phyloP scores from a whole-genome alignment of 2,797 vertebrate species.

The Potorous gilbertii region DNA sequence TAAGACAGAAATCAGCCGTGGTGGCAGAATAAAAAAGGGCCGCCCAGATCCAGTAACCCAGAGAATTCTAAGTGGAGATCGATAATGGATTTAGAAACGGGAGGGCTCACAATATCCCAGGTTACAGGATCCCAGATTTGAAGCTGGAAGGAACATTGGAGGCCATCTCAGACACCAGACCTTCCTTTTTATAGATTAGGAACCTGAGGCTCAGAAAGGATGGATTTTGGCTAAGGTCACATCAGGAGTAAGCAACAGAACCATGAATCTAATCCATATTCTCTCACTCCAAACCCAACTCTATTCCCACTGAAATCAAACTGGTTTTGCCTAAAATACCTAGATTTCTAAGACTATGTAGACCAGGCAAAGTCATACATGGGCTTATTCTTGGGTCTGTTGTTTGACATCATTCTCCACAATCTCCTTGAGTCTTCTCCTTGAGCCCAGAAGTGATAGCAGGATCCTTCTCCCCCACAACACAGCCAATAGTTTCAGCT shows the following conservation, averaged over 20 bases:
- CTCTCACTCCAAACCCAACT: neutral
- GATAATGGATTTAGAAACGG: neutral
- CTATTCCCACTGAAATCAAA: neutral
- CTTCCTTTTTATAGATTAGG: neutral
- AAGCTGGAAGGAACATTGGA: neutral
- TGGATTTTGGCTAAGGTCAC: neutral
- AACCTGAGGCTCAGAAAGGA: neutral
- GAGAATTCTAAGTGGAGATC: neutral
- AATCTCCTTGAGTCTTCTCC: neutral
- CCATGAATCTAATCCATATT: neutral
- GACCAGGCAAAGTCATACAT: neutral
- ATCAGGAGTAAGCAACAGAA: neutral
- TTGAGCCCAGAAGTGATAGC: neutral
- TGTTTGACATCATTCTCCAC: neutral
- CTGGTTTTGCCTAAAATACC: neutral
- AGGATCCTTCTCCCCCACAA: neutral
- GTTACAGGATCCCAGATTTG: neutral
- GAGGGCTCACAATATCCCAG: neutral
- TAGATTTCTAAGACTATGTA: neutral
- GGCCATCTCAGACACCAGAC: neutral
- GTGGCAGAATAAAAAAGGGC: neutral
- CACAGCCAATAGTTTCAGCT: neutral
- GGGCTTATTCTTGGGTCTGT: neutral
- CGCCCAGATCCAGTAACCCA: neutral
- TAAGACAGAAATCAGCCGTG: neutral